phyloP scores from a whole-genome alignment of 35 echinoderm and acorn worm species.

The Acanthaster planci region DNA sequence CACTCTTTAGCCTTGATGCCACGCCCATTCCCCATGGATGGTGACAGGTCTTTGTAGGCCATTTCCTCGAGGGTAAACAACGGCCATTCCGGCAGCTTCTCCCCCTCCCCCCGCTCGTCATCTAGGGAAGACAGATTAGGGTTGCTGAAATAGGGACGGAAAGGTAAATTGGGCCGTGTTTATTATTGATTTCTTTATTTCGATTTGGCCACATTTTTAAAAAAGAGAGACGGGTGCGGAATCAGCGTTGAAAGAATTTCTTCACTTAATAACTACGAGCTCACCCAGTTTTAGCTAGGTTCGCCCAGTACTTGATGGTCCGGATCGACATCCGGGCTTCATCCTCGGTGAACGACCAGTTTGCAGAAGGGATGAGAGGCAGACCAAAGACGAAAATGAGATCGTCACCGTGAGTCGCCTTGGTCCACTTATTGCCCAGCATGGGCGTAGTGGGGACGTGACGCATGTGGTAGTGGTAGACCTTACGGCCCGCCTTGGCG shows the following conservation, averaged over 20 bases:
- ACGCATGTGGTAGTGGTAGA: conserved; percentile 12
- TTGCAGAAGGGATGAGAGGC: not conserved
- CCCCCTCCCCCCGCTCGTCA: not conserved
- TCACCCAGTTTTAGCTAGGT: conserved; percentile 27
- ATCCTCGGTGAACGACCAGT: not conserved
- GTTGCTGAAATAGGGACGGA: no score
- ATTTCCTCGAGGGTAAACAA: conserved; percentile 26
- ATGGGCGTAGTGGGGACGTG: not conserved
- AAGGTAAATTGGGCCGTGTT: not conserved
- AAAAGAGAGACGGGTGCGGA: no score
- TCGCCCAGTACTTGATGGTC: conserved; percentile 25
- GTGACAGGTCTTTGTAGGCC: conserved; percentile 50
- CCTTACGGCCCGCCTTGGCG: not conserved
- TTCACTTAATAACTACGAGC: no score
- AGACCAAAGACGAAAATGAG: conserved; percentile 29
- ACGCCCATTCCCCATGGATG: not conserved
- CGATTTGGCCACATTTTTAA: no score
- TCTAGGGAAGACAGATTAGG: no score
- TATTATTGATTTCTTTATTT: no score
- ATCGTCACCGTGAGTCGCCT: conserved; percentile 32
- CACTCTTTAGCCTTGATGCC: conserved; percentile 49
- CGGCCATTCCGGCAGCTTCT: conserved; percentile 38
- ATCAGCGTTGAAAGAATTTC: no score
- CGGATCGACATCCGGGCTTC: conserved; percentile 21
- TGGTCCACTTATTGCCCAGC: conserved; percentile 7